Conservation (phyloP, 1,140 invertebrate genomes). For the Idris sp. region DNA sequence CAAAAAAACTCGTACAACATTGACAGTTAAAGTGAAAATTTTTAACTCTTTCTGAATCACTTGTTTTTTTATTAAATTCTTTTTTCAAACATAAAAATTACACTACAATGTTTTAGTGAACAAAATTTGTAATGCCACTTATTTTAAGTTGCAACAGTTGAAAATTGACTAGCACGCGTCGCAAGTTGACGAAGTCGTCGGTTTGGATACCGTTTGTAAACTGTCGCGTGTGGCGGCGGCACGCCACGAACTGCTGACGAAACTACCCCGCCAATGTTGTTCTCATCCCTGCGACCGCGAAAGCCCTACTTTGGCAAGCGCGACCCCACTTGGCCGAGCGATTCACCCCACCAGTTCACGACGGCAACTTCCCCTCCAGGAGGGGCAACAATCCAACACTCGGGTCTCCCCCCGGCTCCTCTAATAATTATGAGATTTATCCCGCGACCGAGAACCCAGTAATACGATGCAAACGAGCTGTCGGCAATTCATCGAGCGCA, state of each 20-base stretch:
- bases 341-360: conserved; percentile 20
- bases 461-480: conserved; percentile 63
- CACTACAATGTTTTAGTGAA: no score
- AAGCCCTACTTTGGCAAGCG: conserved; percentile 29
- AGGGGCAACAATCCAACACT: conserved; percentile 21
- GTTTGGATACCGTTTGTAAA: conserved; percentile 73
- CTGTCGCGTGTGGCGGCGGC: conserved; percentile 76
- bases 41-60: no score
- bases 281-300: conserved; percentile 40
- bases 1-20: no score
- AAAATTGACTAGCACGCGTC: conserved; percentile 29
- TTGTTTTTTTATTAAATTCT: no score
- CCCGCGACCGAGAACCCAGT: conserved; percentile 61
- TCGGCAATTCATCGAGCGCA: conserved; percentile 48
- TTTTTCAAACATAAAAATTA: no score
- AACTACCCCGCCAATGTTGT: conserved; percentile 65
- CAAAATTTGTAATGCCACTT: no score
- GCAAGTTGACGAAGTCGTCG: conserved; percentile 61
- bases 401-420: conserved; percentile 5
- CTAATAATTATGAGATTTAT: conserved; percentile 63
- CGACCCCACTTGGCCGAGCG: conserved; percentile 29
- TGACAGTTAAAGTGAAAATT: no score
- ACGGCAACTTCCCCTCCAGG: no score
- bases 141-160: no score
- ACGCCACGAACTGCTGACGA: conserved; percentile 73